Evolutionary conservation across 1,140 invertebrate species (phyloP).

Genomic region (Bursaphelenchus mucronatus): DNA sequence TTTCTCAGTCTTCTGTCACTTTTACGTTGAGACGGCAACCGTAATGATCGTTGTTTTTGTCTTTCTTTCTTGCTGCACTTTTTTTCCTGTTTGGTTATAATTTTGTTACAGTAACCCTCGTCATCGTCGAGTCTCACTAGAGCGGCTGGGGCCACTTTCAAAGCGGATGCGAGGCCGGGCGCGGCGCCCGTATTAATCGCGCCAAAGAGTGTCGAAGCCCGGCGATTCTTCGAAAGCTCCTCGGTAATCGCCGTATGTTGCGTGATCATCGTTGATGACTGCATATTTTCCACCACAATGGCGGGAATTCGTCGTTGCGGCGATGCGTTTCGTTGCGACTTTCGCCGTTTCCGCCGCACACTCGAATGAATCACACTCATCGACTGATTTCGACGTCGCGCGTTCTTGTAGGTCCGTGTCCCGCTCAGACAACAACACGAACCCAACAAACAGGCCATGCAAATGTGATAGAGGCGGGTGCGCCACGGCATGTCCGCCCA

Average conservation of each 20-base stretch:
- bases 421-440: conserved; percentile 9
- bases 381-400: too few relatives aligned
- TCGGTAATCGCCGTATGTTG: background rate
- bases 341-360: conserved; percentile 10
- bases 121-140: background rate
- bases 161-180: background rate
- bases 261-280: conserved; percentile 2
- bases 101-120: too few relatives aligned
- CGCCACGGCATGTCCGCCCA: background rate
- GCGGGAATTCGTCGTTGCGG: background rate
- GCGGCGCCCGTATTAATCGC: background rate
- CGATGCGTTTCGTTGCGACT: conserved; percentile 1
- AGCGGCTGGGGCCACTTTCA: background rate
- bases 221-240: background rate
- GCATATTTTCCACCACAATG: conserved; percentile 7
- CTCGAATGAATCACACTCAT: background rate
- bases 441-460: background rate
- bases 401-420: background rate
- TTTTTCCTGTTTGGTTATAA: too few relatives aligned
- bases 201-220: conserved; percentile 7
- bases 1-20: too few relatives aligned
- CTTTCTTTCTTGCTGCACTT: too few relatives aligned
- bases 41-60: too few relatives aligned
- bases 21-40: too few relatives aligned
- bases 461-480: conserved; percentile 2